Evolutionary conservation across 2,113 vertebrate species (phyloP).

Genomic region (Erpornis zantholeuca): DNA sequence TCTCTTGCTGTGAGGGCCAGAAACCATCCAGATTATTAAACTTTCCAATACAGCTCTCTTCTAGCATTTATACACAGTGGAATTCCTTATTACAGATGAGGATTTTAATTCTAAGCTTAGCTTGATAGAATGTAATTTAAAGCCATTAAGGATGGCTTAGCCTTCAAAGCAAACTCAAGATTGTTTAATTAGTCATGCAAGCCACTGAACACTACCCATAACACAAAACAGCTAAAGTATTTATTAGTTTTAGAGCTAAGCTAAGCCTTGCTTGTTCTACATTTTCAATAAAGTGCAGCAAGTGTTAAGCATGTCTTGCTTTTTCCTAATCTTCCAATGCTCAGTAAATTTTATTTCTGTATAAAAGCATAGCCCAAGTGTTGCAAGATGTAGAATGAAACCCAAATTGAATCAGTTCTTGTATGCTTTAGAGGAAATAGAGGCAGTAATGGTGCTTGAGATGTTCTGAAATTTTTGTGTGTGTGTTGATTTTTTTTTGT

Average conservation of each 20-base stretch:
- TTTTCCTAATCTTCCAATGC: conserved; percentile 54
- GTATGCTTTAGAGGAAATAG: neutral
- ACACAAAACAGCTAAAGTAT: conserved; percentile 53
- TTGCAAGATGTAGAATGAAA: neutral
- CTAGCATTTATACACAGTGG: conserved; percentile 52
- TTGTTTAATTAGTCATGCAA: conserved; percentile 74
- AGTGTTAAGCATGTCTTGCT: conserved; percentile 54
- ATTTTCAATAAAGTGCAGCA: conserved; percentile 61
- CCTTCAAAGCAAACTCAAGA: conserved; percentile 72
- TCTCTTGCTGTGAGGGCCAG: neutral
- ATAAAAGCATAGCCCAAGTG: conserved; percentile 13
- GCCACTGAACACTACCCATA: conserved; percentile 53
- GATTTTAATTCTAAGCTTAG: conserved; percentile 70
- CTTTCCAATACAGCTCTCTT: conserved; percentile 5
- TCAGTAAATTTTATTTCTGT: conserved; percentile 56
- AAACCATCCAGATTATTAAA: conserved; percentile 27
- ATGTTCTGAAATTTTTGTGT: neutral
- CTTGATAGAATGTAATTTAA: conserved; percentile 71
- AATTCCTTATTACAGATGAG: conserved; percentile 65
- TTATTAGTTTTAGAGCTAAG: conserved; percentile 67
- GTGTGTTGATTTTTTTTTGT: too few species aligned
- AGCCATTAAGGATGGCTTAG: conserved; percentile 70
- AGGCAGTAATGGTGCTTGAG: neutral
- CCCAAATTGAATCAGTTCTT: neutral
- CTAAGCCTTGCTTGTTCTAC: conserved; percentile 51